Conservation (phyloP, 2,888 invertebrate genomes). For the Epinotia bilunana region DNA sequence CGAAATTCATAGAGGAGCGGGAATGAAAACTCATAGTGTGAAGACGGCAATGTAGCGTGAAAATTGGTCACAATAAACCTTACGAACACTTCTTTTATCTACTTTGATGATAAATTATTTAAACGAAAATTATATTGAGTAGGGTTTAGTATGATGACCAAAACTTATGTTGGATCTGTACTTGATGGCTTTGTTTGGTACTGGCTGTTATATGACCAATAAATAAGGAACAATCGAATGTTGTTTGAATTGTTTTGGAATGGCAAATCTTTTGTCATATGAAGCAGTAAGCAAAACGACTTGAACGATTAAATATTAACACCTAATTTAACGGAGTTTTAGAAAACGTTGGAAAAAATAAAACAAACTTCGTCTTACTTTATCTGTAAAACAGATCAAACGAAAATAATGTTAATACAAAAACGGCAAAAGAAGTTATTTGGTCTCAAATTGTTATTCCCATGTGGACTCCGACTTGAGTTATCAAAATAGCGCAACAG, state of each 20-base stretch:
- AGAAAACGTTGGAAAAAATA: background rate
- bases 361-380: background rate
- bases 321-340: too few relatives aligned
- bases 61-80: background rate
- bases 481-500: slow-evolving; percentile 31
- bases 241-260: too few relatives aligned
- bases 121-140: background rate
- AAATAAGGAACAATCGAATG: too few relatives aligned
- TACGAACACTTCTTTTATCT: background rate
- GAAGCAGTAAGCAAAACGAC: too few relatives aligned
- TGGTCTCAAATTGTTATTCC: slow-evolving; percentile 12
- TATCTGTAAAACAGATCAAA: too few relatives aligned
- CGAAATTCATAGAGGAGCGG: slow-evolving; percentile 11
- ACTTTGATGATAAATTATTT: background rate
- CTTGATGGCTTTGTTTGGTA: too few relatives aligned
- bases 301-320: too few relatives aligned
- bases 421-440: slow-evolving; percentile 1
- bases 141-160: background rate
- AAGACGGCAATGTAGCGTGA: slow-evolving; percentile 2
- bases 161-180: background rate
- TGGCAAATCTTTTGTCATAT: too few relatives aligned
- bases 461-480: slow-evolving; percentile 17
- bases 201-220: too few relatives aligned
- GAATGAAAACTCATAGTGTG: slow-evolving; percentile 7
- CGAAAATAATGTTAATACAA: background rate